Evolutionary conservation across 2,888 invertebrate genomes (phyloP).

Genomic region (Pantelozetes paolii): DNA sequence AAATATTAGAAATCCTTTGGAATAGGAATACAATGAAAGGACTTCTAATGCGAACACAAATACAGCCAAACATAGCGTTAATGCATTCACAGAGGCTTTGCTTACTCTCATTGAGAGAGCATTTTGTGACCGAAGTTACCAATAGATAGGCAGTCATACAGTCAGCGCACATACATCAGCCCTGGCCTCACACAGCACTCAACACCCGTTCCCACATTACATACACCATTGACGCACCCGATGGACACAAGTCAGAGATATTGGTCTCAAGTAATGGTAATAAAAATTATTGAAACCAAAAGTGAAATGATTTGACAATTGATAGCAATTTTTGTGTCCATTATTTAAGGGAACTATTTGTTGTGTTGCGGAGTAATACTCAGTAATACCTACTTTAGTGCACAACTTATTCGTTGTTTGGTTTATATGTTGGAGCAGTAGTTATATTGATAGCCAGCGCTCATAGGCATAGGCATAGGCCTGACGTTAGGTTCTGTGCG

Average conservation of each 20-base stretch:
- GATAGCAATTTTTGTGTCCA: slow-evolving; percentile 7
- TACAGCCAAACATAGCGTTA: background rate
- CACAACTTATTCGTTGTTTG: slow-evolving; percentile 19
- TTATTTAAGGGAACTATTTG: slow-evolving; percentile 10
- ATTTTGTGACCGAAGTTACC: too few species aligned
- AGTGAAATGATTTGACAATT: background rate
- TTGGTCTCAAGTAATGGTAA: background rate
- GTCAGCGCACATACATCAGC: background rate
- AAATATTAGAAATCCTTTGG: background rate
- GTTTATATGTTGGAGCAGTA: background rate
- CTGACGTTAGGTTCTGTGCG: too few species aligned
- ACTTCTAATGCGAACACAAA: background rate
- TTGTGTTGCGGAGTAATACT: slow-evolving; percentile 13
- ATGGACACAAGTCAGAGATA: background rate
- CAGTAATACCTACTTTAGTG: slow-evolving; percentile 7
- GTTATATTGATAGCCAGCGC: background rate
- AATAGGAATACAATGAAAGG: slow-evolving; percentile 7
- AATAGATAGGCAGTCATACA: background rate
- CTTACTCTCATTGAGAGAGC: background rate
- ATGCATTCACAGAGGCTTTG: background rate
- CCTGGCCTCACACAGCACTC: background rate
- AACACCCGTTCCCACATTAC: background rate
- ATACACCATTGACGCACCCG: background rate
- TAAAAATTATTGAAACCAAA: too few species aligned
- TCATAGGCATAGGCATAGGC: background rate